Evolutionary conservation across 2,888 invertebrate species (phyloP), one percentile per base, ranked within the genome.

Genomic region (Xestia rhomboidea): DNA sequence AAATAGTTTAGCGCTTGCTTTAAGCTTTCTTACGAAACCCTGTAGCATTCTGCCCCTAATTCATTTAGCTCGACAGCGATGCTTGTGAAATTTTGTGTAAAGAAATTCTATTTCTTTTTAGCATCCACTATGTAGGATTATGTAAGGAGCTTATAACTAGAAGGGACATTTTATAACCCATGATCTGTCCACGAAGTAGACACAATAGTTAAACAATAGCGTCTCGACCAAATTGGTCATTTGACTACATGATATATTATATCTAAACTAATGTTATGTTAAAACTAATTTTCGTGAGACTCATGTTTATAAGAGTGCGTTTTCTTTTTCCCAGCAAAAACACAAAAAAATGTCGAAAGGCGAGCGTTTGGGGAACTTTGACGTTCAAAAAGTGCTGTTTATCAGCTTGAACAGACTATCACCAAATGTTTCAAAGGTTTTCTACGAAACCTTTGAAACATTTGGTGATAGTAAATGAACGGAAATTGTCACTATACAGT

Each of bases 101-200:
- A 60, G 27, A 67, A 72, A 66, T 78, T 46, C 24, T n/a, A 66
- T 76, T 76, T 62, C 4, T 34, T 51, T 49, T 30, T 27, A 60
- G 68, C 6, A 44, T 30, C 24, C 3, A 18, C 38, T 64, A 38
- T 18, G 15, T 30, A 13, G 73, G n/a, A 76, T 73, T 30, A 71
- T 41, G 24, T 41, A 21, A 49, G 41, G 13, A 62, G 8, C 34
- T 24, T 21, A 4, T 18, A 21, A 62, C 62, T 62, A 30, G 62
- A 10, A 24, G 51, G 10, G 51, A 10, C 51, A 24, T 51, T 49
- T 49, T 21, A 21, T 49, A 49, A 24, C n/a, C n/a, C n/a, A n/a
- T n/a, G n/a, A n/a, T n/a, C n/a, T n/a, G n/a, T n/a, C n/a, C n/a
- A n/a, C n/a, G n/a, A n/a, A n/a, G n/a, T n/a, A n/a, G n/a, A n/a